Base-by-base conservation (phyloP, 2,888 invertebrate genomes). In the Hirudinaria manillensis region DNA sequence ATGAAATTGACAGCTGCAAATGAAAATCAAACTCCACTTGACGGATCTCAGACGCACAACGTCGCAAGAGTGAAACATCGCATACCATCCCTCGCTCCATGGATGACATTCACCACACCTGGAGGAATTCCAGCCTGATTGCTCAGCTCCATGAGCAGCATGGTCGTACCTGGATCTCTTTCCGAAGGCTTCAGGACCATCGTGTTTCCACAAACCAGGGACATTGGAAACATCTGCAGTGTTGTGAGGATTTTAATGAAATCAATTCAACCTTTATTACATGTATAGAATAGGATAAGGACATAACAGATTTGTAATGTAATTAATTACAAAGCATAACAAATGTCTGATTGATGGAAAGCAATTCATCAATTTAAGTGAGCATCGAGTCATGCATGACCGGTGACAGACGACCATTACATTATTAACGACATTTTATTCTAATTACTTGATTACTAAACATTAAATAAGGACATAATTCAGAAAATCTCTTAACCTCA, bases 151-250 rank as follows among this genome's bases (percentile, higher is more conserved):
- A 95, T 92, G 81, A 99, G 89, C 87, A 97, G 88, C 90, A 99
- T 92, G 7, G 93, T 92, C 7, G 97, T 95, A 0, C 98, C 97
- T 6, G 99, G 99, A 81, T 97, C 98, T 82, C 96, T 90, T 85
- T 99, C 99, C 0, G 97, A 98, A 0, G 99, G 99, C 87, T 90
- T 99, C 82, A 99, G 88, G 75, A 99, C 88, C 86, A 92, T 92
- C 0, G 98, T 93, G 86, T 99, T 99, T 70, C 99, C 99, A 74
- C 95, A 93, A 7, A 93, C 88, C 38, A 88, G 79, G 0, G 89
- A 88, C 81, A 89, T 92, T 13, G 89, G 89, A 82, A 89, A 89
- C 89, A 89, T 89, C 88, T 88, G 77, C 13, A 75, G 72, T 32
- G 29, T n/a, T 10, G 45, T 1, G 45, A 45, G 10, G 10, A 10